Base-by-base conservation (phyloP, 2,113 vertebrate species). In the Chitala chitala region DNA sequence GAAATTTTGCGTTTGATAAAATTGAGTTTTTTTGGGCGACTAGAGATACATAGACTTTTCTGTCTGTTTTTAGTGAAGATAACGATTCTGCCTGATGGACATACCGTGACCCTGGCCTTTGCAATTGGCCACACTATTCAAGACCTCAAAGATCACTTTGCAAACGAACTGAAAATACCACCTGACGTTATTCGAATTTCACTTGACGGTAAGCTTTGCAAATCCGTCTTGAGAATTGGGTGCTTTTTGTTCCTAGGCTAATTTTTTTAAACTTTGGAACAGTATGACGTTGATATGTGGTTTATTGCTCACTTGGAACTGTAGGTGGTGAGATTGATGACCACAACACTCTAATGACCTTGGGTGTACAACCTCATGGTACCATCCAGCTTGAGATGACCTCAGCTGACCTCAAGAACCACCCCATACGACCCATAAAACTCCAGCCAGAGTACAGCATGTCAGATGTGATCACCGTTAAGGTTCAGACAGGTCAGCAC, bases 381-480 rank as follows among this genome's bases (percentile, higher is more conserved):
- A 82, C 79, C 79, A 77, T 89, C 44, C 83, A 87, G 38, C 73
- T 94, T 75, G 92, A 95, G 79, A 85, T 94, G 77, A 86, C 82
- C 73, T 90, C 86, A 54, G 65, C 72, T 10, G 80, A 91, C 72
- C 84, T 85, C 0, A 74, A 42, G 61, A 17, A 59, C 56, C 81
- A 89, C 81, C 89, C 86, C 0, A 87, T 89, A 20, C 86, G 80
- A 82, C 82, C 84, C 74, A 1, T 82, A 76, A 33, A 80, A 46
- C 17, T 76, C 29, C 81, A 88, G 2, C 78, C 88, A 63, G 86
- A 79, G 6, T 88, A 86, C 78, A 76, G 10, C 79, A 91, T 92
- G 90, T 89, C 91, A 10, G 88, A 92, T 74, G 83, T 92, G 71
- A 85, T 98, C 85, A 92, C 89, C 2, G 93, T 97, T 56, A 86